Percentiles rank a stretch among this genome's conserved stretches.
These are phyloP conservation scores for Drosophila pseudotalamancana DNA, from an alignment of 2,888 invertebrate genomes.

Conservation along the genomic window DNA sequence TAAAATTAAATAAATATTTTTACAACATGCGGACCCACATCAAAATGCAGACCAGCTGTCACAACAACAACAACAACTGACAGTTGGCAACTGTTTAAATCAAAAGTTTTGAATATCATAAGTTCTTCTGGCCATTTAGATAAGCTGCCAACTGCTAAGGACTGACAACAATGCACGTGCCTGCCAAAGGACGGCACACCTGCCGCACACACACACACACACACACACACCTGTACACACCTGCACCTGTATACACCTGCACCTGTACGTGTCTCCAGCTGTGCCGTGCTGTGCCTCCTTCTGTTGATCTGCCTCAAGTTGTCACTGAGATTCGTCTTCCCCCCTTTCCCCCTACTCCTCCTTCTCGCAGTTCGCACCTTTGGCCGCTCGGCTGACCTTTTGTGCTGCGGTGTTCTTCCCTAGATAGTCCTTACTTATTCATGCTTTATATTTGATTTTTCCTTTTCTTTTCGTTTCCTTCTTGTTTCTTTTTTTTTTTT, in stretches of 20 bases:
- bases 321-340: constrained; percentile 13
- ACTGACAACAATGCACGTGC: constrained; percentile 44
- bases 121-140: constrained; percentile 47
- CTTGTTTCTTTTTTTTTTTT: not conserved
- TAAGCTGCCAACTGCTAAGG: constrained; percentile 38
- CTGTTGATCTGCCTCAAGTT: constrained; percentile 39
- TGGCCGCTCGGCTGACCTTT: constrained; percentile 46
- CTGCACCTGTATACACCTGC: not conserved
- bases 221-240: not conserved
- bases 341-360: constrained; percentile 8
- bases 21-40: constrained; percentile 57
- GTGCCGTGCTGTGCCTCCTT: no score
- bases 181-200: constrained; percentile 15
- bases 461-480: not conserved
- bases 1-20: constrained; percentile 71
- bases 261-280: constrained; percentile 9
- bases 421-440: constrained; percentile 40
- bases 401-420: constrained; percentile 14
- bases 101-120: constrained; percentile 46
- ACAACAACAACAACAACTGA: constrained; percentile 10
- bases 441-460: constrained; percentile 47
- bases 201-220: constrained; percentile 8
- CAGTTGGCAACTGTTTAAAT: constrained; percentile 44
- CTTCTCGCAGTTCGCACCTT: constrained; percentile 38
- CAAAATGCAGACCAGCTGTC: constrained; percentile 63